Base-by-base conservation (phyloP, 2,797 vertebrate genomes). In the Glossophaga mutica region DNA sequence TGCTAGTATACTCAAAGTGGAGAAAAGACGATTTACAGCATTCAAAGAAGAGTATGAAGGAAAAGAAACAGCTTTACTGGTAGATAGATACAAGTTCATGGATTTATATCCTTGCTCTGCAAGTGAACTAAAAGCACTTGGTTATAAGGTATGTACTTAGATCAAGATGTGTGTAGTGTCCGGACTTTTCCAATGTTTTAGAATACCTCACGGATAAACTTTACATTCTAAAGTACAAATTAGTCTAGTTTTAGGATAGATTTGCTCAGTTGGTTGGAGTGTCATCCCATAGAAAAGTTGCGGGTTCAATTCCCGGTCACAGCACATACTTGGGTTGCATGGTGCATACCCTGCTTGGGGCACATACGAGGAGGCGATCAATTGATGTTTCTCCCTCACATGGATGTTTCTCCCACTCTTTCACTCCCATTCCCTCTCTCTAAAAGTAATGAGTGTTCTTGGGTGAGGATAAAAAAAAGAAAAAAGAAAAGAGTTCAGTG, bases 1-100 rank as follows among this genome's bases (percentile, higher is more conserved):
- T 90, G 99, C 99, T 93, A 99, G 99, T 98, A 99, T 99, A 96
- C 98, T 99, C 91, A 99, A 99, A 98, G 99, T 99, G 46, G 99
- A 99, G 85, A 99, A 99, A 97, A 98, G 99, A 96, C 99, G 99
- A 55, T 99, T 99, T 98, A 99, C 99, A 8, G 99, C 99, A 10
- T 99, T 99, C 98, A 99, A 99, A 96, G 99, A 99, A 15, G 99
- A 99, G 92, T 99, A 99, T 0, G 99, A 99, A 97, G 99, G 99
- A 97, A 99, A 99, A 98, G 99, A 99, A 98, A 99, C 99, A 0
- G 99, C 99, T 52, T 97, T 99, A 97, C 98, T 99, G 6, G 99
- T 99, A 48, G 99, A 99, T 91, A 98, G 99, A 97, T 99, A 99
- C 97, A 99, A 99, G 98, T 99, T 99, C 98, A 99, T 99, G 99